A percentile compares a stretch with the other conserved stretches of the same genome.
phyloP scores from a whole-genome alignment of 2,113 vertebrate species.

The Grallaria varia region DNA sequence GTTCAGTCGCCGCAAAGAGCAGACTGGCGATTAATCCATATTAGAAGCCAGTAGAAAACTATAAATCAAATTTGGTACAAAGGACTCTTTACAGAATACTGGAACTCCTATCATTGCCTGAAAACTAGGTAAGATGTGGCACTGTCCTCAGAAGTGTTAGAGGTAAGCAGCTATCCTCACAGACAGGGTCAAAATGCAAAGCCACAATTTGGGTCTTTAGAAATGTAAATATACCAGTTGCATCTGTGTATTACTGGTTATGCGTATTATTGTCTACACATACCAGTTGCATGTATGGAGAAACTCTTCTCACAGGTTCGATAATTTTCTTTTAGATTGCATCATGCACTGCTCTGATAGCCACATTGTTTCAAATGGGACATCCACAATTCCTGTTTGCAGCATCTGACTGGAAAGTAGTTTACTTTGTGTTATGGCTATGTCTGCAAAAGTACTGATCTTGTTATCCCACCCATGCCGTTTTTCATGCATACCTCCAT shows the following conservation, averaged over 20 bases:
- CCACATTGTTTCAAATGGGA: background rate
- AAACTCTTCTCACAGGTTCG: background rate
- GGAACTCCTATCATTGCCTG: background rate
- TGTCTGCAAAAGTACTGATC: background rate
- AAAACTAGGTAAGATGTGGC: background rate
- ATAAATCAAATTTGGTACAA: background rate
- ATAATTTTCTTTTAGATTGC: background rate
- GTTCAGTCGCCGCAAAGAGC: background rate
- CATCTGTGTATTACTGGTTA: background rate
- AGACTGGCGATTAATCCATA: constrained; percentile 12
- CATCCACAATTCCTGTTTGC: background rate
- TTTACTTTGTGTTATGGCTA: background rate
- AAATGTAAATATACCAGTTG: background rate
- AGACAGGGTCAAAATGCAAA: background rate
- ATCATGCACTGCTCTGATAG: background rate
- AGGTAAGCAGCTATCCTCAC: background rate
- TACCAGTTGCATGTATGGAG: background rate
- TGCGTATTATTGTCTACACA: background rate
- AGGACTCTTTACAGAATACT: background rate
- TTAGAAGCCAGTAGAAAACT: background rate
- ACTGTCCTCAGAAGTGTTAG: background rate
- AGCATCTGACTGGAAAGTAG: background rate
- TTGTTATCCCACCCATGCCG: background rate
- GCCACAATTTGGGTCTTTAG: background rate
- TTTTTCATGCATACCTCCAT: background rate